A percentile compares a stretch with the other conserved stretches of the same genome.
phyloP scores from a whole-genome alignment of 2,797 vertebrate genomes.

The Acrossocheilus fasciatus region DNA sequence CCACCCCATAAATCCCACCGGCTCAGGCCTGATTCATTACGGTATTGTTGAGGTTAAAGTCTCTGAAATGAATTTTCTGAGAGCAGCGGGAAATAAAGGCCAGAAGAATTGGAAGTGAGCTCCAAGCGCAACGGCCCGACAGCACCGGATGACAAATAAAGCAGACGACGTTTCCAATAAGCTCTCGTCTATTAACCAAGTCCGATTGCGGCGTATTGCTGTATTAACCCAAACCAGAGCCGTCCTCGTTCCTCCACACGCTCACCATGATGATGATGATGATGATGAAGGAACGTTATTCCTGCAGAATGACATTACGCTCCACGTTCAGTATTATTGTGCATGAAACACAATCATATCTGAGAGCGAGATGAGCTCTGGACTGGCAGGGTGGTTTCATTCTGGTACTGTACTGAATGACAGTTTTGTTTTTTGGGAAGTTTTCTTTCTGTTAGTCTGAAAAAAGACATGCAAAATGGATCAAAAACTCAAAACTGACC shows the following conservation, averaged over 20 bases:
- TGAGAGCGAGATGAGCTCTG: neutral
- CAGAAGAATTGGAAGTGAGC: constrained; percentile 36
- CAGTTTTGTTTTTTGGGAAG: no score
- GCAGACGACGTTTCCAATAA: constrained; percentile 26
- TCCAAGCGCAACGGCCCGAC: constrained; percentile 40
- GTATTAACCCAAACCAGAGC: neutral
- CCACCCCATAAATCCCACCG: constrained; percentile 49
- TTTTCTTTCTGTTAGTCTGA: no score
- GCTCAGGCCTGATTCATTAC: constrained; percentile 61
- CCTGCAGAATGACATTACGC: neutral
- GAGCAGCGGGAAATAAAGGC: constrained; percentile 51
- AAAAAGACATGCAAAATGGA: no score
- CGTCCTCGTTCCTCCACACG: neutral
- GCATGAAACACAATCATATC: constrained; percentile 48
- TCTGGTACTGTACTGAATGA: no score
- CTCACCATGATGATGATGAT: no score
- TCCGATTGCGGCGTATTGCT: neutral
- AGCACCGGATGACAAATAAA: constrained; percentile 42
- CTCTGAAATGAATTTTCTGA: constrained; percentile 62
- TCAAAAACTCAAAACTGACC: no score
- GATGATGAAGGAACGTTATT: no score
- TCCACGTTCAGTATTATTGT: constrained; percentile 46
- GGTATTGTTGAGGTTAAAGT: constrained; percentile 61
- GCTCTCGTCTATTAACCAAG: constrained; percentile 55
- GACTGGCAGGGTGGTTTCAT: no score